phyloP scores from a whole-genome alignment of 1,140 invertebrate genomes.

The Carposina sasakii region DNA sequence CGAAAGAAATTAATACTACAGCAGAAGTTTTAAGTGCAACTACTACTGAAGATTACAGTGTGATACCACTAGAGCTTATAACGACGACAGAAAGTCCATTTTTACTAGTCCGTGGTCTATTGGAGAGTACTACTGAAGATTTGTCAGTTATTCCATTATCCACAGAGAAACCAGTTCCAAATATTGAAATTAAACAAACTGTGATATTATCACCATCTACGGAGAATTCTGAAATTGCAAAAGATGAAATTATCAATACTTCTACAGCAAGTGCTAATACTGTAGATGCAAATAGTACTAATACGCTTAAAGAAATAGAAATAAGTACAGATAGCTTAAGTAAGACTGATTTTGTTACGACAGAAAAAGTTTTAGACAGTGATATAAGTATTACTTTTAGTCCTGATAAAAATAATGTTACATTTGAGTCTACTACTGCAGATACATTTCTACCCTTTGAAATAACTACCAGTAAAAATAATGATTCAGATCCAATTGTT shows the following conservation, averaged over 20 bases:
- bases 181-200: conserved; percentile 42
- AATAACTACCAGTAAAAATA: too few relatives aligned
- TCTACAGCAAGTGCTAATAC: neutral
- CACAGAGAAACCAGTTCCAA: conserved; percentile 35
- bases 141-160: conserved; percentile 56
- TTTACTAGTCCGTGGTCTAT: conserved; percentile 33
- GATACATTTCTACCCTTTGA: too few relatives aligned
- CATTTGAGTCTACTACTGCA: neutral
- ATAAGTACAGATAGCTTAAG: neutral
- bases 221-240: conserved; percentile 38
- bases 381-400: neutral
- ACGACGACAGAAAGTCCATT: conserved; percentile 51
- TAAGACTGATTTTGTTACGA: neutral
- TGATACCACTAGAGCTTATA: conserved; percentile 57
- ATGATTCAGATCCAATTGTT: too few relatives aligned
- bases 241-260: conserved; percentile 12
- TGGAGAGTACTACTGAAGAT: conserved; percentile 54
- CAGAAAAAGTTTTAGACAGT: neutral
- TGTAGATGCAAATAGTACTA: neutral
- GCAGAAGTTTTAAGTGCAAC: conserved; percentile 22
- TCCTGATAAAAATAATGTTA: neutral
- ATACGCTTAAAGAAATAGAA: neutral
- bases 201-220: conserved; percentile 47
- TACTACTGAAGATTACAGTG: conserved; percentile 39
- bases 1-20: conserved; percentile 10